Evolutionary conservation across 2,797 vertebrate genomes (phyloP).

Genomic region (Halcyon chelicuti): DNA sequence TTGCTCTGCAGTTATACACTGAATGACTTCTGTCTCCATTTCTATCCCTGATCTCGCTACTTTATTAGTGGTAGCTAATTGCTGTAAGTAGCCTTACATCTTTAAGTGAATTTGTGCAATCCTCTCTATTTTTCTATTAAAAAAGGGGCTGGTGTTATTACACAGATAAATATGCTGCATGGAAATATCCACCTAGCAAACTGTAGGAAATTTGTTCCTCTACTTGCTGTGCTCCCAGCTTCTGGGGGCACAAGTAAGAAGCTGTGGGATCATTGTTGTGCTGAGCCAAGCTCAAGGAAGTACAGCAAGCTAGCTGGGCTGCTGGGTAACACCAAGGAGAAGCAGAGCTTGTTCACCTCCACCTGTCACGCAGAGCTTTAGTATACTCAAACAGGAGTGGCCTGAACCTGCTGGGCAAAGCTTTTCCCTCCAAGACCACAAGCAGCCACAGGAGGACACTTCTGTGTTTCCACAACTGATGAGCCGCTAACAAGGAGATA

Average conservation of each 20-base stretch:
- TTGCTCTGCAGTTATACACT: not conserved
- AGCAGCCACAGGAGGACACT: not conserved
- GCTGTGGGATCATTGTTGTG: not conserved
- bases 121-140: not conserved
- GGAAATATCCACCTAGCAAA: not conserved
- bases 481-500: not conserved
- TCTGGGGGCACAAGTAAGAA: not conserved
- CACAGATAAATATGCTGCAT: not conserved
- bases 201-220: not conserved
- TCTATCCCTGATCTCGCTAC: not conserved
- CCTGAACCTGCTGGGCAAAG: rapidly evolving
- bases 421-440: not conserved
- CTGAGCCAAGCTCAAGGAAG: not conserved
- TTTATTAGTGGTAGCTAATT: slow-evolving; percentile 16
- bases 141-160: not conserved
- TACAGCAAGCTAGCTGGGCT: not conserved
- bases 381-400: not conserved
- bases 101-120: not conserved
- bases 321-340: not conserved
- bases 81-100: not conserved
- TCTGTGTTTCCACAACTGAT: not conserved
- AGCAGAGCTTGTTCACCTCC: not conserved
- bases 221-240: not conserved
- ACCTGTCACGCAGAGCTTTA: not conserved
- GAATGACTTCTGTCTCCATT: not conserved